Base-by-base conservation (phyloP, 2,888 invertebrate genomes). In the Cylindroiulus punctatus region DNA sequence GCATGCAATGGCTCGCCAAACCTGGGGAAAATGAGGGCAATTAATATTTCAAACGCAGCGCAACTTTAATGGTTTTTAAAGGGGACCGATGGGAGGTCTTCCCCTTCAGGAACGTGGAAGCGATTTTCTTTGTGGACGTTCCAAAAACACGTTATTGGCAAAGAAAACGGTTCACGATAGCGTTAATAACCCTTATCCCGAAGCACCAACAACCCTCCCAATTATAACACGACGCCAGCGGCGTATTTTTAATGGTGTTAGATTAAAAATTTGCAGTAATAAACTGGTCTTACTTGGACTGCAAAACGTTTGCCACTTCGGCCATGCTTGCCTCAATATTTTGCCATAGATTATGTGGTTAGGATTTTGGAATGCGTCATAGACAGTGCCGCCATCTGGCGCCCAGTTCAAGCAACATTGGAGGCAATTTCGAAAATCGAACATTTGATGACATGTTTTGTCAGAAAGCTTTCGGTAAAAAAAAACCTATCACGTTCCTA, bases 231-330 rank as follows among this genome's bases (percentile, higher is more conserved):
- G 19, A 12, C 57, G 22, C 57, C 22, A 65, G 22, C 57, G 57
- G 57, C 22, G 8, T 5, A 10, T 22, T 65, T 65, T 65, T 65
- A 65, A 65, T 65, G 30, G 32, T 32, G 7, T 65, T 82, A 82
- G 5, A 30, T 32, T 40, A 82, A n/a, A 40, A 82, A 82, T 26
- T 36, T 7, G 36, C 82, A 40, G 82, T 0, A 82, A 82, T 40
- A 82, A 82, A 82, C 36, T 8, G 10, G 36, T 40, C 82, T 82
- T 82, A 82, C 82, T 82, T 82, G 32, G 82, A 82, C 82, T 30
- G 36, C 82, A 82, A 19, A 32, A 82, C 26, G 57, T 22, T 65
- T 22, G 57, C 82, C 82, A 82, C 82, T 40, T 82, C 82, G 36
- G 82, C 82, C 82, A 82, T 82, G 82, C 82, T 82, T 82, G 82